A percentile compares a stretch with the other conserved stretches of the same genome.
These are phyloP conservation scores for Megathymus violae DNA, from an alignment of 1,140 invertebrate species.

Conservation along the genomic window DNA sequence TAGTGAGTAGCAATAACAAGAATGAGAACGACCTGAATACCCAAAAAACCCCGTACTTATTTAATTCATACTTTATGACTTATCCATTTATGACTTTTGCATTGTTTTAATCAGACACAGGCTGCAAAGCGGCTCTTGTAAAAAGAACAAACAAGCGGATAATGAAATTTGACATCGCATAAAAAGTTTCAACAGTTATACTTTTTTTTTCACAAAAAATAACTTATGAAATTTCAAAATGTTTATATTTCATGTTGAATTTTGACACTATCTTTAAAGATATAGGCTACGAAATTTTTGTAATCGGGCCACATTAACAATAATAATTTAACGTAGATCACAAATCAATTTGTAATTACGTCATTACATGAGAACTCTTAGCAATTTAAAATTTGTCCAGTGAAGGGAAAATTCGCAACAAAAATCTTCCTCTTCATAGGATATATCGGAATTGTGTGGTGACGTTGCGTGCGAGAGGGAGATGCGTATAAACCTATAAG, in stretches of 20 bases:
- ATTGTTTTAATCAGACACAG: constrained; percentile 1
- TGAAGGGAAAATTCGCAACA: constrained; percentile 59
- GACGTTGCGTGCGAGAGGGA: constrained; percentile 60
- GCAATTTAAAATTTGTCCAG: constrained; percentile 46
- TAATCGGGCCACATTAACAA: constrained; percentile 55
- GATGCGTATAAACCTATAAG: constrained; percentile 34
- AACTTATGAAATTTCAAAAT: too few species aligned
- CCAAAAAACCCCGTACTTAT: too few species aligned
- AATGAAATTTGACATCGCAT: not conserved
- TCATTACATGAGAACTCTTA: constrained; percentile 53
- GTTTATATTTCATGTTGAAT: too few species aligned
- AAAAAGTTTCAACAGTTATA: not conserved
- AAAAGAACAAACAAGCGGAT: not conserved
- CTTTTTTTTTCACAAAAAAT: not conserved
- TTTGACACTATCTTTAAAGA: not conserved
- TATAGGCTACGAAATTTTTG: constrained; percentile 41
- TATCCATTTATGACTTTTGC: too few species aligned
- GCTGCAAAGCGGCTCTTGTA: not conserved
- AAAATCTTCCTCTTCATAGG: constrained; percentile 68
- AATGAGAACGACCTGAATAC: too few species aligned
- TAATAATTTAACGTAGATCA: constrained; percentile 56
- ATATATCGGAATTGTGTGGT: constrained; percentile 68
- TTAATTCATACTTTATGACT: too few species aligned
- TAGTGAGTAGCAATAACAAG: too few species aligned
- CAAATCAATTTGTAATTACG: constrained; percentile 60